Evolutionary conservation across 2,113 vertebrate genomes (phyloP), one percentile per base, ranked within the genome.

Genomic region (Zapornia atra): DNA sequence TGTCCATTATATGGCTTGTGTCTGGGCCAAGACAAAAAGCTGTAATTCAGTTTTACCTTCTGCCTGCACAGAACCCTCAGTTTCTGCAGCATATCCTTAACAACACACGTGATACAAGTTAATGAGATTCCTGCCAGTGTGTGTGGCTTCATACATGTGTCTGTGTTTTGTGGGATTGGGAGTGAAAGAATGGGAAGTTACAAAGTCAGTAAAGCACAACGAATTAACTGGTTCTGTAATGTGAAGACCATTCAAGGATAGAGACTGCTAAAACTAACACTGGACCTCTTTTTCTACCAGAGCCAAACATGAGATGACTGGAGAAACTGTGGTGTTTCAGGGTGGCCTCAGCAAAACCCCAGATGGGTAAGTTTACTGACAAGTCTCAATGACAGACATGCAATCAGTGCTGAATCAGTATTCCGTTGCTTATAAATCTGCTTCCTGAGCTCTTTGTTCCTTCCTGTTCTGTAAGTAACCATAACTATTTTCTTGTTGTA

Each of bases 311-410:
- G 98, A 98, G 4, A 98, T 99, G 80, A 99, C 99, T 59, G 98
- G 99, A 92, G 99, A 99, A 71, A 99, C 99, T 4, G 99, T 99
- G 92, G 98, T 99, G 61, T 99, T 99, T 97, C 99, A 99, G 94
- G 99, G 98, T 36, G 98, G 99, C 66, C 97, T 99, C 86, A 99
- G 99, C 42, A 99, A 99, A 98, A 99, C 99, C 5, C 99, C 99
- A 21, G 99, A 99, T 92, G 99, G 99, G 99, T 99, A 97, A 98
- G 98, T 97, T 40, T 86, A 50, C 18, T 80, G 25, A 7, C n/a
- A 48, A 44, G 24, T 65, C 13, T 78, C 25, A 24, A 6, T 48
- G 26, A 29, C 33, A 90, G 65, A 56, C 15, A 33, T 12, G 33
- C 5, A 71, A 3, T 76, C 5, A 60, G 20, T 46, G 18, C n/a